Conservation (phyloP, 2,113 vertebrate species). For the Smithornis capensis region DNA sequence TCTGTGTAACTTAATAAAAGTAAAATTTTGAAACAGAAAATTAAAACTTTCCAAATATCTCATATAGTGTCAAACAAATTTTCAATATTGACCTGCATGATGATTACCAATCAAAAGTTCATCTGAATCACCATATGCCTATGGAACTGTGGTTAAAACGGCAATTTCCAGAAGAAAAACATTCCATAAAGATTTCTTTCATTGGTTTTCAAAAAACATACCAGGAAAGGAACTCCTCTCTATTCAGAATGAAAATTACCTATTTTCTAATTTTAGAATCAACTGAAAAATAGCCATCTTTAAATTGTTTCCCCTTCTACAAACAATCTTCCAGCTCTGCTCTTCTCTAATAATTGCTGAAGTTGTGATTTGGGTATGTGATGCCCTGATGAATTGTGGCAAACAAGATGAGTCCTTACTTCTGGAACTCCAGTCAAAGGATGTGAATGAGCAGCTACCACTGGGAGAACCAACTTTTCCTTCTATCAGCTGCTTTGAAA, state of each 20-base stretch:
- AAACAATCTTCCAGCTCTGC: background rate
- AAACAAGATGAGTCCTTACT: background rate
- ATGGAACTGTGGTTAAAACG: background rate
- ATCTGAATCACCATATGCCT: background rate
- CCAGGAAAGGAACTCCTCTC: background rate
- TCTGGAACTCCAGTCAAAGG: background rate
- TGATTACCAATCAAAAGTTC: background rate
- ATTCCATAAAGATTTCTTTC: background rate
- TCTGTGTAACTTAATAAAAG: background rate
- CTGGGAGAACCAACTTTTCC: background rate
- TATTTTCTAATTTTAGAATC: background rate
- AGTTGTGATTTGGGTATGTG: background rate
- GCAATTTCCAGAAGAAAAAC: background rate
- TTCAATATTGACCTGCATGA: background rate
- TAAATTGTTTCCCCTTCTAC: background rate
- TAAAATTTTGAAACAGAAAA: background rate
- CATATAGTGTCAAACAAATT: background rate
- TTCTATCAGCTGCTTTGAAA: constrained; percentile 1
- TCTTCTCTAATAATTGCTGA: background rate
- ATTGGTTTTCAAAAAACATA: background rate
- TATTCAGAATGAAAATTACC: background rate
- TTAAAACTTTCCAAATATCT: background rate
- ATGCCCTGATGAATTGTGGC: background rate
- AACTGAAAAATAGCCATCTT: background rate
- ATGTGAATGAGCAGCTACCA: background rate